Base-by-base conservation (phyloP, 2,888 invertebrate species). In the Acanthoscelides obtectus region DNA sequence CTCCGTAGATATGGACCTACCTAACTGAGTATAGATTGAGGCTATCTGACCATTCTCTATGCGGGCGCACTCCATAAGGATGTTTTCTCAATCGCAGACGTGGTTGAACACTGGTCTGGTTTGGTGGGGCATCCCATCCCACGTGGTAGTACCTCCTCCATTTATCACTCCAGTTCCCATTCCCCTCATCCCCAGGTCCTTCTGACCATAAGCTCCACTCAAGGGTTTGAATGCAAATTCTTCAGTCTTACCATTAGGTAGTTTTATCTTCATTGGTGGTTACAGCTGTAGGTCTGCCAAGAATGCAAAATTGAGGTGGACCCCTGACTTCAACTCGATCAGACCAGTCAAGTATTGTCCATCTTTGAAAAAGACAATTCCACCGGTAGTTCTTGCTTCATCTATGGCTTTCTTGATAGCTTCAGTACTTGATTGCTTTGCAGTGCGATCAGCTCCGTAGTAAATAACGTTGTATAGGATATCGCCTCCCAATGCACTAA, bases 291-390 rank as follows among this genome's bases (percentile, higher is more conserved):
- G 8, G 66, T 21, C 20, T n/a, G 3, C 22, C 21, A 20, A 21
- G 8, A 20, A 66, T 20, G 66, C 66, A 66, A 66, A 19, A 8
- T 4, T 3, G 17, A 66, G 66, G 12, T 20, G 8, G 22, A 66
- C 22, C 2, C 22, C 17, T 21, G 66, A 66, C 20, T 66, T 66
- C 20, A 66, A 8, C 6, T 66, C 22, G 5, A 66, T 66, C 19
- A 20, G 66, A 1, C 66, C 66, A 66, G 66, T 66, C 66, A 66
- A 22, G 66, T 66, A 66, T 6, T 66, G 66, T 20, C 66, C 66
- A 21, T 20, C 8, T 8, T 17, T 17, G 22, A 66, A 66, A 22
- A 21, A 20, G 19, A 66, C 66, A 12, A 19, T 66, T 66, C 66
- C 66, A 66, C 66, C 66, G 20, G 20, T 66, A 1, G 66, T 8